These are phyloP conservation scores for Meloidogyne hapla DNA, from an alignment of 1,140 invertebrate genomes.

Conservation along the genomic window DNA sequence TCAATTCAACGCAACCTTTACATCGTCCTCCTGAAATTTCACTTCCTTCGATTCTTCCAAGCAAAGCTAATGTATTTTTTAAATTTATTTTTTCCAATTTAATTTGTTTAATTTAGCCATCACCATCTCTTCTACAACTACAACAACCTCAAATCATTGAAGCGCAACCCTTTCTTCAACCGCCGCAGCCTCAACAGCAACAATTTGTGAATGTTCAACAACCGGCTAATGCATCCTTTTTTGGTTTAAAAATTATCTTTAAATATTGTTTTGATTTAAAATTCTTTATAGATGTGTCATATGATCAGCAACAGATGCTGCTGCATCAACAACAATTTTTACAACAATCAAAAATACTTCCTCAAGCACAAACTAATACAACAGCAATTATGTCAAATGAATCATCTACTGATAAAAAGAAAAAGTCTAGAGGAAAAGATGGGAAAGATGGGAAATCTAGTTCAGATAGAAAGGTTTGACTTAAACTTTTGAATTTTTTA, in stretches of 20 bases:
- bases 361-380: not conserved
- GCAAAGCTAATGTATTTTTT: not conserved
- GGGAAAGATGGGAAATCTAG: not conserved
- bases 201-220: conserved; percentile 1
- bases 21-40: not conserved
- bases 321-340: not conserved
- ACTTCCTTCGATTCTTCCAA: not conserved
- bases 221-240: not conserved
- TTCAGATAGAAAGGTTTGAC: not conserved
- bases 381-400: conserved; percentile 14
- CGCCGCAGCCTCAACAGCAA: not conserved
- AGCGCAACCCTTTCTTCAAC: not conserved
- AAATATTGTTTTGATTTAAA: not conserved
- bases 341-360: not conserved
- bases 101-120: not conserved
- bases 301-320: not conserved
- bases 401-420: not conserved
- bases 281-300: not conserved
- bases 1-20: not conserved
- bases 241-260: not conserved
- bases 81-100: not conserved
- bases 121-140: not conserved
- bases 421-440: not conserved
- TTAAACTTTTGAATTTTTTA: not conserved
- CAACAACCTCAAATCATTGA: not conserved